Percentiles rank a stretch among this genome's conserved stretches.
Conservation (phyloP, 1,140 invertebrate genomes). For the Cherax destructor region DNA sequence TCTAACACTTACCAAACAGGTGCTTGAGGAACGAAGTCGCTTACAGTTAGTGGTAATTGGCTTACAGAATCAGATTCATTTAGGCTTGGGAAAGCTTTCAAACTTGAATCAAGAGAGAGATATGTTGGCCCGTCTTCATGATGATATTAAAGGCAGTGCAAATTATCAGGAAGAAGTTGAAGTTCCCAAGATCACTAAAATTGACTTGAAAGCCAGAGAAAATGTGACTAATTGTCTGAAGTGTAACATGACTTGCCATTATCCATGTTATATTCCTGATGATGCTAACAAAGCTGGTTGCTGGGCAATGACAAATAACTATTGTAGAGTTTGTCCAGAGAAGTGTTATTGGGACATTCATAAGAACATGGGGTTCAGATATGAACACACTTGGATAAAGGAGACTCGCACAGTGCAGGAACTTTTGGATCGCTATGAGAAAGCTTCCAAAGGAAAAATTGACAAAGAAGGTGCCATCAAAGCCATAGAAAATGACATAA, state of each 20-base stretch:
- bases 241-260: constrained; percentile 45
- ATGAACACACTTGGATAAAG: constrained; percentile 1
- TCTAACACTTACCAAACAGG: constrained; percentile 42
- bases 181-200: constrained; percentile 21
- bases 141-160: constrained; percentile 37
- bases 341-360: constrained; percentile 26
- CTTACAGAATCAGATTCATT: background rate
- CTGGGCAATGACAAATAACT: constrained; percentile 7
- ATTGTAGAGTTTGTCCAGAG: constrained; percentile 31
- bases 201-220: constrained; percentile 7
- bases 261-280: constrained; percentile 45
- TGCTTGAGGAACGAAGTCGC: constrained; percentile 28
- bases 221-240: constrained; percentile 27
- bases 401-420: constrained; percentile 39
- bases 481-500: constrained; percentile 26
- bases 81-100: background rate
- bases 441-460: constrained; percentile 9
- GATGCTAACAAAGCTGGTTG: constrained; percentile 30
- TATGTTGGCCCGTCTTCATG: constrained; percentile 42
- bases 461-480: constrained; percentile 8
- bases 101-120: constrained; percentile 48
- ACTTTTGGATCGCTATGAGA: constrained; percentile 33
- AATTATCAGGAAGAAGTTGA: constrained; percentile 39
- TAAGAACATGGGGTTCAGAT: constrained; percentile 30
- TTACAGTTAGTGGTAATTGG: constrained; percentile 38